A percentile compares a stretch with the other conserved stretches of the same genome.
These are phyloP conservation scores for Atopsyche davidsoni DNA, from an alignment of 1,140 invertebrate species.

Conservation along the genomic window DNA sequence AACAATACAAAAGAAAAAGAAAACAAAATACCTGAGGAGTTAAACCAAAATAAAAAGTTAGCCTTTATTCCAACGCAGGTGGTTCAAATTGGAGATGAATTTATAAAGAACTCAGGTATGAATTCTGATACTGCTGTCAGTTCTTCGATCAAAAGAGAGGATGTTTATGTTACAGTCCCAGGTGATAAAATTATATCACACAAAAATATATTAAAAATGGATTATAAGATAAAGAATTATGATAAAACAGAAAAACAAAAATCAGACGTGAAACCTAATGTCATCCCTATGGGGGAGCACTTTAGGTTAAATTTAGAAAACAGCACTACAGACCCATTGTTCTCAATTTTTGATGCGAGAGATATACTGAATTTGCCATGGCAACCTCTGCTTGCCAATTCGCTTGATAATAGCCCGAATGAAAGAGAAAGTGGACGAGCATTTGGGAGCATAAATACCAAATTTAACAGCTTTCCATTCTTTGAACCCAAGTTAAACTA, in stretches of 20 bases:
- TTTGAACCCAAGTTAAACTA: conserved; percentile 14
- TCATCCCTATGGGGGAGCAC: conserved; percentile 30
- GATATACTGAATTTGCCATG: conserved; percentile 45
- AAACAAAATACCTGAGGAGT: conserved; percentile 25
- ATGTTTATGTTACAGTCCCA: conserved; percentile 13
- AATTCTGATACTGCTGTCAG: conserved; percentile 13
- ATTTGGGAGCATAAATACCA: conserved; percentile 53
- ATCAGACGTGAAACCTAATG: conserved; percentile 15
- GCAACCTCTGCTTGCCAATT: conserved; percentile 45
- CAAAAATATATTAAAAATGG: conserved; percentile 8
- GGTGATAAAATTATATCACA: conserved; percentile 26
- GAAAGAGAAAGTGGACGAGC: conserved; percentile 52
- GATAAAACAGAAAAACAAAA: conserved; percentile 5
- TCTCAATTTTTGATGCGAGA: conserved; percentile 41
- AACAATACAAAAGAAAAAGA: conserved; percentile 14
- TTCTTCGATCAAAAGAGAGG: conserved; percentile 24
- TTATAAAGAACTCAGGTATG: conserved; percentile 25
- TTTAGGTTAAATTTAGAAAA: conserved; percentile 27
- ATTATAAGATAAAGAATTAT: conserved; percentile 1
- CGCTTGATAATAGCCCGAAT: conserved; percentile 42
- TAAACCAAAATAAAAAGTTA: conserved; percentile 5
- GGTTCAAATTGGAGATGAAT: conserved; percentile 34
- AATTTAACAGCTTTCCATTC: conserved; percentile 38
- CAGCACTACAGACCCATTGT: conserved; percentile 28
- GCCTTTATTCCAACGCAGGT: conserved; percentile 37